Conservation (phyloP, 2,113 vertebrate genomes). For the Silurus meridionalis region DNA sequence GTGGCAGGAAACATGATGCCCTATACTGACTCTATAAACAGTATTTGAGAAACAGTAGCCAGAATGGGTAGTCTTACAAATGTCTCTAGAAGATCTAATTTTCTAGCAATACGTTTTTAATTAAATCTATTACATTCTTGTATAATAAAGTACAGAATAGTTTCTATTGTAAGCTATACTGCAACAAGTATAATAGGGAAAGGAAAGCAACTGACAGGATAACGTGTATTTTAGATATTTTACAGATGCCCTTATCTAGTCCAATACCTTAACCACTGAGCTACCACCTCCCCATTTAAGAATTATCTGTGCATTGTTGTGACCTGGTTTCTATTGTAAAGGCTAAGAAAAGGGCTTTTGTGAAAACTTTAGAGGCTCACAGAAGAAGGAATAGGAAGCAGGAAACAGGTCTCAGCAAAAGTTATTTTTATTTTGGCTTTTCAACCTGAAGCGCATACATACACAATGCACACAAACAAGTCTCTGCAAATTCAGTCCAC, state of each 20-base stretch:
- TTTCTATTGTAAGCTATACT: background rate
- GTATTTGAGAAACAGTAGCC: background rate
- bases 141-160: background rate
- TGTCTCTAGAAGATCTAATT: background rate
- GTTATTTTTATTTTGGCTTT: too few species aligned
- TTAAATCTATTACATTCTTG: background rate
- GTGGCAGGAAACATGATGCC: background rate
- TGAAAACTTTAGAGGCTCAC: too few species aligned
- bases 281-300: too few species aligned
- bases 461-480: too few species aligned
- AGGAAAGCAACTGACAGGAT: background rate
- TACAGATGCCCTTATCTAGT: too few species aligned
- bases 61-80: background rate
- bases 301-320: background rate
- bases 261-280: too few species aligned
- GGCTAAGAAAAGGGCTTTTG: background rate
- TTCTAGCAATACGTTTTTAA: background rate
- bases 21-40: background rate
- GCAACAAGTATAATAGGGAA: background rate
- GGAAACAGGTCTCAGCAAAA: too few species aligned
- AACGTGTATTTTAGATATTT: too few species aligned
- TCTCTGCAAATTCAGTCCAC: too few species aligned
- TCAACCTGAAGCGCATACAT: too few species aligned
- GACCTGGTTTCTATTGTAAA: background rate
- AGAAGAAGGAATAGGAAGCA: too few species aligned